Conservation (phyloP, 2,888 invertebrate species). For the Nomada lathburiana region DNA sequence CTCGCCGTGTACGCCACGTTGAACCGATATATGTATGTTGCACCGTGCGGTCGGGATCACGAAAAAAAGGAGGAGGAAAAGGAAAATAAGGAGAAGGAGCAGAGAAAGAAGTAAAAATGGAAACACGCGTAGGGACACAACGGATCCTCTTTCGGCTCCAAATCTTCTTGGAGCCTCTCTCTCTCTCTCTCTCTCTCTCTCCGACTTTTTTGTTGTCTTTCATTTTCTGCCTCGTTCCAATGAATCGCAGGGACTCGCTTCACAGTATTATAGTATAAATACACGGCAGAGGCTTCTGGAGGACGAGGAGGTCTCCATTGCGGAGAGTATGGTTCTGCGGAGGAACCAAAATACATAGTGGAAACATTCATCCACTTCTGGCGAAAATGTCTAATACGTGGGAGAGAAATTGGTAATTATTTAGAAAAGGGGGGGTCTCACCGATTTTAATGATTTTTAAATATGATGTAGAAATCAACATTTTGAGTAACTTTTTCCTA, state of each 20-base stretch:
- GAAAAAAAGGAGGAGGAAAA: constrained; percentile 21
- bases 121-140: constrained; percentile 16
- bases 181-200: background rate
- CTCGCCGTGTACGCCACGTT: constrained; percentile 39
- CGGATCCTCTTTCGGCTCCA: constrained; percentile 36
- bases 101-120: constrained; percentile 1
- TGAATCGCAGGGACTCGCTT: background rate
- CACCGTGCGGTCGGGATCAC: constrained; percentile 35
- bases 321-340: too few species aligned
- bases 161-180: constrained; percentile 8
- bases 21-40: constrained; percentile 29
- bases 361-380: too few species aligned
- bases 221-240: background rate
- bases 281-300: background rate
- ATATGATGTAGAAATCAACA: too few species aligned
- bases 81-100: constrained; percentile 17
- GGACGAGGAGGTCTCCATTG: too few species aligned
- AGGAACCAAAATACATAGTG: too few species aligned
- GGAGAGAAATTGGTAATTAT: too few species aligned
- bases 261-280: background rate
- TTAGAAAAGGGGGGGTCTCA: too few species aligned
- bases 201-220: background rate
- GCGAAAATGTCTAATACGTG: too few species aligned
- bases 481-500: too few species aligned
- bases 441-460: too few species aligned